These are phyloP conservation scores for Thereva unica DNA, from an alignment of 2,888 invertebrate species.

Conservation along the genomic window DNA sequence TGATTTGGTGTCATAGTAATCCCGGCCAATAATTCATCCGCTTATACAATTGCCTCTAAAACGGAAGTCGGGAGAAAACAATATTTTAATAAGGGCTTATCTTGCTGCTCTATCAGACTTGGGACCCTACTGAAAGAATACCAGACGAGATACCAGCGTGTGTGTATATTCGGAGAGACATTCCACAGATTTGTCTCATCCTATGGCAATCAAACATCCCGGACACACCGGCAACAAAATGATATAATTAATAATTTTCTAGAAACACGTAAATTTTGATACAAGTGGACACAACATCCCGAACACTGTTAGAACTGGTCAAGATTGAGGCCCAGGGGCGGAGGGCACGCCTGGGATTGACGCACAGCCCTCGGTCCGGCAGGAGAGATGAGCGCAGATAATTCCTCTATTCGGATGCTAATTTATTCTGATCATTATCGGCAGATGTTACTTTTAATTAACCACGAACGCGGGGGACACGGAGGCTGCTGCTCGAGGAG, in stretches of 20 bases:
- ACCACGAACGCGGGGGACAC: conserved; percentile 23
- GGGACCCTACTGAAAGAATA: background rate
- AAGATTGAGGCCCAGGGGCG: conserved; percentile 1
- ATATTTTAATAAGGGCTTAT: conserved; percentile 27
- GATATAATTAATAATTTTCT: conserved; percentile 19
- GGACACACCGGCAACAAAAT: conserved; percentile 2
- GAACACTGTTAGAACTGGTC: conserved; percentile 2
- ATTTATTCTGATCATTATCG: conserved; percentile 36
- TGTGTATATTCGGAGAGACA: conserved; percentile 1
- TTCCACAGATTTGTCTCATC: conserved; percentile 16
- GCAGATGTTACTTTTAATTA: conserved; percentile 35
- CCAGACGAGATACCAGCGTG: conserved; percentile 8
- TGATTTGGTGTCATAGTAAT: too few species aligned
- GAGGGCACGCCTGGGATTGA: conserved; percentile 4
- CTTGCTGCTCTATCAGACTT: conserved; percentile 8
- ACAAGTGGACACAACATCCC: conserved; percentile 24
- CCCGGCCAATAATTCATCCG: too few species aligned
- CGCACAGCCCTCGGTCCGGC: background rate
- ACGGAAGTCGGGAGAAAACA: conserved; percentile 31
- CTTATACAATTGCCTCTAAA: background rate
- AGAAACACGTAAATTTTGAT: conserved; percentile 15
- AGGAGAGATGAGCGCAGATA: conserved; percentile 27
- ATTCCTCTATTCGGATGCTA: conserved; percentile 35
- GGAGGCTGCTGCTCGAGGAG: background rate
- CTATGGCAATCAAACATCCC: background rate